These are phyloP conservation scores for Microctenopoma steveboyesi DNA, from an alignment of 2,797 vertebrate genomes.

Conservation along the genomic window DNA sequence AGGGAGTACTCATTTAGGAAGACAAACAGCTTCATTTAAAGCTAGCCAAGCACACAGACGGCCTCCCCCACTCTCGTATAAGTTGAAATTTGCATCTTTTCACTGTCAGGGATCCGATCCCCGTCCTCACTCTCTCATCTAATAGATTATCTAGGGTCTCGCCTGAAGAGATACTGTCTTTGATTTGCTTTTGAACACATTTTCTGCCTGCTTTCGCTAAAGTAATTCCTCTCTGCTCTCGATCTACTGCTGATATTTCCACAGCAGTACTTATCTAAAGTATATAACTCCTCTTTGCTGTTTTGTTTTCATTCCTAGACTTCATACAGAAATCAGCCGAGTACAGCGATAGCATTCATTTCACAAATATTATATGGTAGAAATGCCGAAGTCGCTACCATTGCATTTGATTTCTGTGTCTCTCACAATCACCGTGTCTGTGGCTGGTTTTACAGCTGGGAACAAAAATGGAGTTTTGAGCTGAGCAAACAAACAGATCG, in stretches of 20 bases:
- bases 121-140: constrained; percentile 37
- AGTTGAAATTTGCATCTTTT: constrained; percentile 64
- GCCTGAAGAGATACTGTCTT: constrained; percentile 58
- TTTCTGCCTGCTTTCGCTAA: constrained; percentile 29
- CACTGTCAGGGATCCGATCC: constrained; percentile 25
- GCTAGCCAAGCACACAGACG: constrained; percentile 64
- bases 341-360: constrained; percentile 35
- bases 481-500: constrained; percentile 35
- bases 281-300: constrained; percentile 27
- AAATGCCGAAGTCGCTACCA: constrained; percentile 20
- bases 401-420: constrained; percentile 47
- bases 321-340: constrained; percentile 15
- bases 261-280: constrained; percentile 45
- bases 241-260: constrained; percentile 57
- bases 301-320: constrained; percentile 45
- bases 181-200: constrained; percentile 63
- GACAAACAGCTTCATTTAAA: constrained; percentile 76
- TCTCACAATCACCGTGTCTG: constrained; percentile 22
- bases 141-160: constrained; percentile 63
- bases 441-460: constrained; percentile 37
- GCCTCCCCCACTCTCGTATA: constrained; percentile 54
- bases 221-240: constrained; percentile 47
- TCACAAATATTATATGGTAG: constrained; percentile 37
- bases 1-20: constrained; percentile 69
- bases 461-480: constrained; percentile 53